Evolutionary conservation across 2,113 vertebrate genomes (phyloP).

Genomic region (Chlorodrepanis virens): DNA sequence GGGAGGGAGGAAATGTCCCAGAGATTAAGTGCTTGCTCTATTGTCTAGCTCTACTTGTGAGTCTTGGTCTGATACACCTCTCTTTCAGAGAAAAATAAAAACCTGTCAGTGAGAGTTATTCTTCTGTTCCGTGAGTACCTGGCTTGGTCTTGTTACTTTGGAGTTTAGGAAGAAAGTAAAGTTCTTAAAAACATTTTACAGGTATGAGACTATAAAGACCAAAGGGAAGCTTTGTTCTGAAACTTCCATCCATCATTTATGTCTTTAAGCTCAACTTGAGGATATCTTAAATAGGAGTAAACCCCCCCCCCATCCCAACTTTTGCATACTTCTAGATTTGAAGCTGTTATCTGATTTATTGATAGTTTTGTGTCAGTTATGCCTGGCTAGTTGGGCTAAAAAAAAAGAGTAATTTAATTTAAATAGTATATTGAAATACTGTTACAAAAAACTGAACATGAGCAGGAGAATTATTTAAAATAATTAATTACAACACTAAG

Average conservation of each 20-base stretch:
- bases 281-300: not conserved
- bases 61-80: not conserved
- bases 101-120: not conserved
- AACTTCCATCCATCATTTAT: not conserved
- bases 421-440: not conserved
- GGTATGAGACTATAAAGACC: not conserved
- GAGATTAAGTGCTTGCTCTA: not conserved
- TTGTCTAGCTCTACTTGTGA: not conserved
- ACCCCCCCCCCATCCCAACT: accelerated
- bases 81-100: not conserved
- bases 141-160: not conserved
- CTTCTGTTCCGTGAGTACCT: not conserved
- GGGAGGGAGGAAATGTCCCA: not conserved
- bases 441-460: not conserved
- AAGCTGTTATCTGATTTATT: not conserved
- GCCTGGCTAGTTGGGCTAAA: not conserved
- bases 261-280: not conserved
- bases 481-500: not conserved
- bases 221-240: not conserved
- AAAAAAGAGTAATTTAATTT: not conserved
- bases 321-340: not conserved
- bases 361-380: not conserved
- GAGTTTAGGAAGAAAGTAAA: not conserved
- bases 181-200: not conserved
- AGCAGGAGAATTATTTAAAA: not conserved